Evolutionary conservation across 2,888 invertebrate genomes (phyloP).

Genomic region (Philereme vetulata): DNA sequence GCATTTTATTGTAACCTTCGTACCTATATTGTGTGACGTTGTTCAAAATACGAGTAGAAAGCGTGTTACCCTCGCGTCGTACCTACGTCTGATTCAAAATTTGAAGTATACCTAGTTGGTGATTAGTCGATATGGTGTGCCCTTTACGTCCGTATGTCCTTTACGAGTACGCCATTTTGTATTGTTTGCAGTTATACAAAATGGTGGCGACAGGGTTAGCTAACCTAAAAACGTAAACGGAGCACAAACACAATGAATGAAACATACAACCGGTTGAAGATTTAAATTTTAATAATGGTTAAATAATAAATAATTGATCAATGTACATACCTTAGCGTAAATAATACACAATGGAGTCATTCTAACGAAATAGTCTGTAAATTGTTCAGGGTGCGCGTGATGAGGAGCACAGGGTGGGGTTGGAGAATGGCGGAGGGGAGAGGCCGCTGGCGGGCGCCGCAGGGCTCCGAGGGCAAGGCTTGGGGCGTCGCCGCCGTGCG

Average conservation of each 20-base stretch:
- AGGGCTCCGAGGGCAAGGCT: slow-evolving; percentile 68
- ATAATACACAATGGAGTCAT: slow-evolving; percentile 61
- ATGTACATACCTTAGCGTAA: slow-evolving; percentile 59
- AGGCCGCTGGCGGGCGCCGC: slow-evolving; percentile 75
- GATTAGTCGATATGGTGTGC: too few species aligned
- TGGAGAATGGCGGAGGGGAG: slow-evolving; percentile 65
- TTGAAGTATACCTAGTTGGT: too few species aligned
- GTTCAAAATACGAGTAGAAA: too few species aligned
- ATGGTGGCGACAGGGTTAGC: slow-evolving; percentile 3
- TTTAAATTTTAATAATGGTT: slow-evolving; percentile 66
- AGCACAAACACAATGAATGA: slow-evolving; percentile 42
- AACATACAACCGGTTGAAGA: slow-evolving; percentile 46
- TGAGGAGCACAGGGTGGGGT: slow-evolving; percentile 74
- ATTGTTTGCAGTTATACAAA: slow-evolving; percentile 11
- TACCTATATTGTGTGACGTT: too few species aligned
- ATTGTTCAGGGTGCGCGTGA: slow-evolving; percentile 73
- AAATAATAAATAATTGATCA: slow-evolving; percentile 73
- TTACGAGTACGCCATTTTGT: slow-evolving; percentile 2
- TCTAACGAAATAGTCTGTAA: slow-evolving; percentile 79
- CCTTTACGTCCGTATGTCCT: too few species aligned
- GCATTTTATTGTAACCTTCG: too few species aligned
- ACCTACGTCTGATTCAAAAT: too few species aligned
- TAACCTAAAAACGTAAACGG: neutral
- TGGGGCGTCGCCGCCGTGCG: slow-evolving; percentile 71
- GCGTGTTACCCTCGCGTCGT: too few species aligned